Conservation (phyloP, 2,113 vertebrate species). For the Atherinomorus stipes region DNA sequence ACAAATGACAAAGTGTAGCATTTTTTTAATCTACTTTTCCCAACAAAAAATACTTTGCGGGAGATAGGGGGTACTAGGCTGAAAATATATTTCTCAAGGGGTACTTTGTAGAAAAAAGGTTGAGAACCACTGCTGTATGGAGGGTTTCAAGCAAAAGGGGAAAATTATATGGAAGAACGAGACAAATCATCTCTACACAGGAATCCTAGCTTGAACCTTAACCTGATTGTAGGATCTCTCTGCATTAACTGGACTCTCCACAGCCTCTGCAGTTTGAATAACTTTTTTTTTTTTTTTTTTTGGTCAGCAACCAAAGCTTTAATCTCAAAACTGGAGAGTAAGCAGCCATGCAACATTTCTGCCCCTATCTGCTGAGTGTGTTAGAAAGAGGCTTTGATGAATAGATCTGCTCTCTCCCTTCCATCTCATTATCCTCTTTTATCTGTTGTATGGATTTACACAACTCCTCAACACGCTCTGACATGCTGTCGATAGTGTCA, state of each 20-base stretch:
- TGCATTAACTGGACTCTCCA: constrained; percentile 1
- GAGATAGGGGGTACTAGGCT: no score
- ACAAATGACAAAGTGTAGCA: no score
- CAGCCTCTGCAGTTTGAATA: constrained; percentile 28
- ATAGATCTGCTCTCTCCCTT: constrained; percentile 74
- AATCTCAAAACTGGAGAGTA: constrained; percentile 73
- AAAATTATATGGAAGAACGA: no score
- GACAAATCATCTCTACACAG: constrained; percentile 7
- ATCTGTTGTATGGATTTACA: constrained; percentile 79
- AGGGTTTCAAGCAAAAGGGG: no score
- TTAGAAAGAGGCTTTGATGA: constrained; percentile 80
- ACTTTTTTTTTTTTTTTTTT: constrained; percentile 40
- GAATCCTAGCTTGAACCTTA: background rate
- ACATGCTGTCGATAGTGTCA: constrained; percentile 60
- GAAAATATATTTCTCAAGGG: no score
- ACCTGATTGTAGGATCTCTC: constrained; percentile 7
- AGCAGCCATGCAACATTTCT: constrained; percentile 54
- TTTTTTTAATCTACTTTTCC: no score
- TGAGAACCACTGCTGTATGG: no score
- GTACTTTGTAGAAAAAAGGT: no score
- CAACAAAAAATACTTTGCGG: no score
- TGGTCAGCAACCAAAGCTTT: constrained; percentile 64
- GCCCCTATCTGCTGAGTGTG: constrained; percentile 74
- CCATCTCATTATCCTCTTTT: constrained; percentile 79
- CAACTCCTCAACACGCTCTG: constrained; percentile 65